These are phyloP conservation scores for Carassius carassius DNA, from an alignment of 2,113 vertebrate species.

Conservation along the genomic window DNA sequence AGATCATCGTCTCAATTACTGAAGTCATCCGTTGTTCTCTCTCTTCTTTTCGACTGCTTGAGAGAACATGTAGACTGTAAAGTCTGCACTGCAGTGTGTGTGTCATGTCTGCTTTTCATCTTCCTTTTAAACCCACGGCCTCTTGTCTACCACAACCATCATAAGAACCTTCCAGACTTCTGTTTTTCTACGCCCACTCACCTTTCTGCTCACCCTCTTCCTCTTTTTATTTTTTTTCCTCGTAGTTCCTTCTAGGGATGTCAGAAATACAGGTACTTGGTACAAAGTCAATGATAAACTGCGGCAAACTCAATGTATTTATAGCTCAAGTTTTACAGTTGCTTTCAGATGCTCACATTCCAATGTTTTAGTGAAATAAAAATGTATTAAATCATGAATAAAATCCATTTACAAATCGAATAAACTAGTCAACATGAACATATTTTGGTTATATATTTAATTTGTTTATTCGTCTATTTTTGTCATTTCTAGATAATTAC, in stretches of 20 bases:
- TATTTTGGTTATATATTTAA: neutral
- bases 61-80: constrained; percentile 20
- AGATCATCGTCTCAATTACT: constrained; percentile 55
- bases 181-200: neutral
- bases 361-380: neutral
- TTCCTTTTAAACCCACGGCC: constrained; percentile 14
- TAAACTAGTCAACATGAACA: neutral
- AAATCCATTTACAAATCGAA: too few relatives aligned
- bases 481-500: too few relatives aligned
- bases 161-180: constrained; percentile 11
- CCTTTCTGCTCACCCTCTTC: constrained; percentile 5
- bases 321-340: neutral
- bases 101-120: constrained; percentile 30
- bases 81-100: constrained; percentile 29
- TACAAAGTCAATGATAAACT: constrained; percentile 9
- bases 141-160: constrained; percentile 32
- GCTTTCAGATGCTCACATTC: neutral
- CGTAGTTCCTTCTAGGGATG: neutral
- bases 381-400: too few relatives aligned
- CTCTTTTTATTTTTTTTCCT: neutral
- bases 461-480: too few relatives aligned
- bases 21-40: neutral
- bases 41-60: constrained; percentile 9
- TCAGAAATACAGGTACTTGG: neutral
- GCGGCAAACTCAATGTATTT: neutral